Percentiles rank a stretch among this genome's conserved stretches.
These are phyloP conservation scores for Sander vitreus DNA, from an alignment of 2,113 vertebrate species.

Conservation along the genomic window DNA sequence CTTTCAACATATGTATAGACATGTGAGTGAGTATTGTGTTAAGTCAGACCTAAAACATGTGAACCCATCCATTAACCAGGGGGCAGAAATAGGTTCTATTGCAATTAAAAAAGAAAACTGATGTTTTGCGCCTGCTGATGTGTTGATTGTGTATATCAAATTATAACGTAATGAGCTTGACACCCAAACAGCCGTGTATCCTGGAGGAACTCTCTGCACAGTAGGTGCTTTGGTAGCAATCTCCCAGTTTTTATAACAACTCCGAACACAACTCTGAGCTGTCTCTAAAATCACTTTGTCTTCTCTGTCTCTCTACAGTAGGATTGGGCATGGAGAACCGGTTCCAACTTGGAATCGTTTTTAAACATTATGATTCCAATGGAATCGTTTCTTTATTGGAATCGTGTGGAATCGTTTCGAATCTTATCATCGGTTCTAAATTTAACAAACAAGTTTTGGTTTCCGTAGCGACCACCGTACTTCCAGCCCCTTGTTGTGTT, in stretches of 20 bases:
- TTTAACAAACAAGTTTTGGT: too few relatives aligned
- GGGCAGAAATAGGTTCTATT: background rate
- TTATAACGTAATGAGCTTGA: conserved; percentile 24
- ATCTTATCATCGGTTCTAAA: too few relatives aligned
- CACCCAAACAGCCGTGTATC: conserved; percentile 15
- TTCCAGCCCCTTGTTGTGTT: too few relatives aligned
- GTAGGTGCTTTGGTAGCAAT: conserved; percentile 46
- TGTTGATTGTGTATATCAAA: conserved; percentile 32
- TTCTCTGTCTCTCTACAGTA: conserved; percentile 1
- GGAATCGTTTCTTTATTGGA: too few relatives aligned
- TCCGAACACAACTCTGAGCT: conserved; percentile 18
- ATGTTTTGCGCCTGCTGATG: conserved; percentile 20
- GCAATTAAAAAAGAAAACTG: background rate
- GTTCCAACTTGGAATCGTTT: too few relatives aligned
- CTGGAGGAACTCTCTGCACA: conserved; percentile 42
- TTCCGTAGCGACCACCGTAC: too few relatives aligned
- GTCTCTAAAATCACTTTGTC: conserved; percentile 49
- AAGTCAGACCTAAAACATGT: background rate
- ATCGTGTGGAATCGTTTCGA: too few relatives aligned
- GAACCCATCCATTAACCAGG: background rate
- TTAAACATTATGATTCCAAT: too few relatives aligned
- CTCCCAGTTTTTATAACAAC: conserved; percentile 40
- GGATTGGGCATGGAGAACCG: too few relatives aligned
- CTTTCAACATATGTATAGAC: too few relatives aligned
- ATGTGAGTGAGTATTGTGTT: too few relatives aligned